Conservation (phyloP, 2,113 vertebrate species). For the Tympanuchus pallidicinctus region DNA sequence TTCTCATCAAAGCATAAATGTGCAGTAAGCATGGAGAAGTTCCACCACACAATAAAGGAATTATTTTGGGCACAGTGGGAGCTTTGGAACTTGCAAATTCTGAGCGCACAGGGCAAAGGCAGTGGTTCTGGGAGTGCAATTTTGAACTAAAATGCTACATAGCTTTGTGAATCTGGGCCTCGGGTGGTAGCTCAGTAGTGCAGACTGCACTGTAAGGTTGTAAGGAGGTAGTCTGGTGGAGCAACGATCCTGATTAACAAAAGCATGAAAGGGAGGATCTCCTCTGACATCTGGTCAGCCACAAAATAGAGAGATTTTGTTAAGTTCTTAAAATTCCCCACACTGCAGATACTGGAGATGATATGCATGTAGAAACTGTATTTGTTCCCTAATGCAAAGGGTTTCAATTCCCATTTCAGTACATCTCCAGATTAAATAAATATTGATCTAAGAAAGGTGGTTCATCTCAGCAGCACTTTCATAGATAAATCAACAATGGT, state of each 20-base stretch:
- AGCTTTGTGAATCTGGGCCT: neutral
- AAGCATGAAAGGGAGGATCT: neutral
- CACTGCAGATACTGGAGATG: neutral
- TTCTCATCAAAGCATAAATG: neutral
- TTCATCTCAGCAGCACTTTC: constrained; percentile 8
- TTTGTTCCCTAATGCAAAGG: neutral
- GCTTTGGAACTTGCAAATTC: neutral
- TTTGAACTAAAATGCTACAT: neutral
- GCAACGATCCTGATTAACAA: neutral
- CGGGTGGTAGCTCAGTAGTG: neutral
- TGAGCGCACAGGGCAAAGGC: neutral
- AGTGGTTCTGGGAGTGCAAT: neutral
- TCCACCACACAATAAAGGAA: neutral
- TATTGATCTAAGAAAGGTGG: neutral
- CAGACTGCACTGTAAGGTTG: neutral
- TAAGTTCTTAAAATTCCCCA: neutral
- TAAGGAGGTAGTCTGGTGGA: neutral
- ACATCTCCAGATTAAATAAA: neutral
- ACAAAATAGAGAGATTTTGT: neutral
- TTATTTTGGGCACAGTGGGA: neutral
- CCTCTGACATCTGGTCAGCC: neutral
- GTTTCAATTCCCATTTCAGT: neutral
- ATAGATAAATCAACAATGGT: neutral
- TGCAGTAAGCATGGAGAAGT: neutral
- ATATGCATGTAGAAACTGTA: neutral